Conservation (phyloP, 2,888 invertebrate genomes). For the Antheraea yamamai region DNA sequence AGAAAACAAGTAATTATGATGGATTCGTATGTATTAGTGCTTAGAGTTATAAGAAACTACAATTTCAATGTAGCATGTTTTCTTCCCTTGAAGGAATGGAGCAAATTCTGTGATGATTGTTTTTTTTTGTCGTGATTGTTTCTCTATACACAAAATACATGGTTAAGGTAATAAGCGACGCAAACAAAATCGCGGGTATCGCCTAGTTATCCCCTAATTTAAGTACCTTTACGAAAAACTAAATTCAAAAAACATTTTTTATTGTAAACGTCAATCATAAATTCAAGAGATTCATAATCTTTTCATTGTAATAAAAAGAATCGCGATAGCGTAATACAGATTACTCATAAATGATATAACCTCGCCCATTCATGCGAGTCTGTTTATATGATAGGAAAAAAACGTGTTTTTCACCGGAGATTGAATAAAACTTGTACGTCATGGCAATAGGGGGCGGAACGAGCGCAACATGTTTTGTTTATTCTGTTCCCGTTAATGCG, state of each 20-base stretch:
- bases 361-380: slow-evolving; percentile 54
- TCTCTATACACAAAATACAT: too few relatives aligned
- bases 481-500: slow-evolving; percentile 35
- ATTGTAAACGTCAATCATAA: slow-evolving; percentile 21
- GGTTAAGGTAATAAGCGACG: too few relatives aligned
- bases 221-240: background rate
- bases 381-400: slow-evolving; percentile 40
- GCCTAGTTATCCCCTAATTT: too few relatives aligned
- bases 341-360: slow-evolving; percentile 38
- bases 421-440: slow-evolving; percentile 50
- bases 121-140: too few relatives aligned
- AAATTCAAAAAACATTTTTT: background rate
- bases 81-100: too few relatives aligned
- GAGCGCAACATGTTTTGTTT: slow-evolving; percentile 37
- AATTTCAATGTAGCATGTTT: too few relatives aligned
- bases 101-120: too few relatives aligned
- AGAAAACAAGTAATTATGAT: too few relatives aligned
- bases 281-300: slow-evolving; percentile 11
- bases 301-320: slow-evolving; percentile 4
- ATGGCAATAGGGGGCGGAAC: slow-evolving; percentile 46
- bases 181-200: too few relatives aligned
- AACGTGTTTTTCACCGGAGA: slow-evolving; percentile 39
- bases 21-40: too few relatives aligned
- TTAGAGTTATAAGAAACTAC: too few relatives aligned
- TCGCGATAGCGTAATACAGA: slow-evolving; percentile 18